Evolutionary conservation across 2,113 vertebrate species (phyloP).

Genomic region (Fregata magnificens): DNA sequence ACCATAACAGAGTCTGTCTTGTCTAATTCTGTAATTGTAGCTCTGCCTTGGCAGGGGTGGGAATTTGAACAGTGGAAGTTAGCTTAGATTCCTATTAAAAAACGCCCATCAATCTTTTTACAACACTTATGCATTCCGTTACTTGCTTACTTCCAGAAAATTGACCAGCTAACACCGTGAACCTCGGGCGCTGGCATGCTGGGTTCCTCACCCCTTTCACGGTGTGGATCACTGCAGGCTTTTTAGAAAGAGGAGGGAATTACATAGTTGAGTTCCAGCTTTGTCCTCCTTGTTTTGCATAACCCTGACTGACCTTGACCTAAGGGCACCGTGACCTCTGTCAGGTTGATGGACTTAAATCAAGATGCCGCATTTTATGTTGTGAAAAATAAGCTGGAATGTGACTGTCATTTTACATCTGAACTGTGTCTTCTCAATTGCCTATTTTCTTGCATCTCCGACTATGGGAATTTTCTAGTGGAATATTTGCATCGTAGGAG

Average conservation of each 20-base stretch:
- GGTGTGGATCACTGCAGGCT: neutral
- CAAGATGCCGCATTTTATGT: neutral
- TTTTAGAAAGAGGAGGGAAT: neutral
- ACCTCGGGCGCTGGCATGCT: fast-evolving
- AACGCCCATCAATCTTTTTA: neutral
- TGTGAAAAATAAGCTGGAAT: neutral
- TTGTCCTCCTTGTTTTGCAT: neutral
- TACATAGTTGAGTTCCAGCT: neutral
- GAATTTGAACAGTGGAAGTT: neutral
- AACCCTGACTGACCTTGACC: neutral
- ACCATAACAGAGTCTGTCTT: neutral
- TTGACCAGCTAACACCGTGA: neutral
- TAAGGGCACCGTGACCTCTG: neutral
- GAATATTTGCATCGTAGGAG: neutral
- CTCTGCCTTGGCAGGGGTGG: neutral
- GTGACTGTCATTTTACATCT: neutral
- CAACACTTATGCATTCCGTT: fast-evolving
- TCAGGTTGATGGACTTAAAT: neutral
- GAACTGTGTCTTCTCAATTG: neutral
- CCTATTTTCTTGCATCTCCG: neutral
- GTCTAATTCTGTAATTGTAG: neutral
- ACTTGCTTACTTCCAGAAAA: neutral
- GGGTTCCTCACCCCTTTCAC: neutral
- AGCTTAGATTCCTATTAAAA: neutral
- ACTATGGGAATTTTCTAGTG: neutral